Conservation (phyloP, 2,888 invertebrate genomes). For the Caradrina kadenii region DNA sequence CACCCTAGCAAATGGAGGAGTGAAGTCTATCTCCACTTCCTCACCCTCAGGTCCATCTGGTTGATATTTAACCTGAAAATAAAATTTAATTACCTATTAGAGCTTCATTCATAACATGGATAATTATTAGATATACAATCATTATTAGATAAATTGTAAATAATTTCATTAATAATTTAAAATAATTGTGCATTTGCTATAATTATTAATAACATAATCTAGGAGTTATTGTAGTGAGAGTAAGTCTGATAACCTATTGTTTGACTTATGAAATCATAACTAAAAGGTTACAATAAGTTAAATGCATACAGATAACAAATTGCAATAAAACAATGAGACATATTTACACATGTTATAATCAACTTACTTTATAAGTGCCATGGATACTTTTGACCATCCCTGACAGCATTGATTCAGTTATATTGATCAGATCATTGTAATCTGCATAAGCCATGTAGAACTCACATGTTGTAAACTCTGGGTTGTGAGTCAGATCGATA, state of each 20-base stretch:
- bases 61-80: slow-evolving; percentile 93
- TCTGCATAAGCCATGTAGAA: slow-evolving; percentile 99
- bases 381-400: slow-evolving; percentile 98
- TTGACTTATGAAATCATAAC: slow-evolving; percentile 20
- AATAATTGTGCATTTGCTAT: slow-evolving; percentile 16
- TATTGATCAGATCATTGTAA: slow-evolving; percentile 97
- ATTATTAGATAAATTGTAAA: slow-evolving; percentile 3
- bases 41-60: slow-evolving; percentile 97
- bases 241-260: slow-evolving; percentile 47
- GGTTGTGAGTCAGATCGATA: slow-evolving; percentile 99
- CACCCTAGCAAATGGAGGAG: slow-evolving; percentile 98
- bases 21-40: slow-evolving; percentile 97
- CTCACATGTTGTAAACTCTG: slow-evolving; percentile 99
- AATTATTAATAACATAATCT: slow-evolving; percentile 2
- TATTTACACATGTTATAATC: not conserved
- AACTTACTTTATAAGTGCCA: slow-evolving; percentile 95
- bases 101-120: slow-evolving; percentile 21
- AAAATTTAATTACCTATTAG: slow-evolving; percentile 9
- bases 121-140: too few species aligned
- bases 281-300: slow-evolving; percentile 20
- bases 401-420: slow-evolving; percentile 97
- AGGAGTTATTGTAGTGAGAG: slow-evolving; percentile 29
- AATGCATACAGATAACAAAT: slow-evolving; percentile 14
- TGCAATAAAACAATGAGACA: slow-evolving; percentile 15
- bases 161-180: slow-evolving; percentile 3